Evolutionary conservation across 2,888 invertebrate species (phyloP).

Genomic region (Hirudinaria manillensis): DNA sequence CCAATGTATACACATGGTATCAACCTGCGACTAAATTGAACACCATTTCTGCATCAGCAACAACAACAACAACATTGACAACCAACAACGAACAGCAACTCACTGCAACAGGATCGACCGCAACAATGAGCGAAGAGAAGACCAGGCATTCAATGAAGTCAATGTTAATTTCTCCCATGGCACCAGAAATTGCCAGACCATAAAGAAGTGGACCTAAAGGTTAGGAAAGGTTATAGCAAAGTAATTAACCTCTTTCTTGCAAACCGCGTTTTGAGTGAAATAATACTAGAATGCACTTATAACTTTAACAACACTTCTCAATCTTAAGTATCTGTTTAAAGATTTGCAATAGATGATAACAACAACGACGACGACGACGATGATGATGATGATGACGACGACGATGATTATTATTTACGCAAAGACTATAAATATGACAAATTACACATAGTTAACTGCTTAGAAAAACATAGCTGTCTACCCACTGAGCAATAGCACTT

Average conservation of each 20-base stretch:
- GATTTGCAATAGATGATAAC: no score
- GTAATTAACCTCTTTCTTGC: neutral
- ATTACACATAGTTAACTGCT: no score
- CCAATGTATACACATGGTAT: neutral
- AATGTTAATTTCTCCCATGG: constrained; percentile 46
- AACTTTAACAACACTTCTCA: no score
- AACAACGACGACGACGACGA: no score
- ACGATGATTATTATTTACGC: no score
- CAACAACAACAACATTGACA: neutral
- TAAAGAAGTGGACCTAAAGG: constrained; percentile 43
- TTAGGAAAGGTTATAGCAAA: neutral
- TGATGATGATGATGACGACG: no score
- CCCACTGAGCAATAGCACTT: no score
- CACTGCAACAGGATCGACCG: constrained; percentile 62
- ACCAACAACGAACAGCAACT: constrained; percentile 40
- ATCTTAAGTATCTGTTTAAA: no score
- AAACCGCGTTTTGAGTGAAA: no score
- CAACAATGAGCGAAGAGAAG: constrained; percentile 59
- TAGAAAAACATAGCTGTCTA: no score
- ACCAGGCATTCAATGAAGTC: constrained; percentile 52
- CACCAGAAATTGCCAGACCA: constrained; percentile 45
- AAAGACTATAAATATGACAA: no score
- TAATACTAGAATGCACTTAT: no score
- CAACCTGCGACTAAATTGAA: neutral
- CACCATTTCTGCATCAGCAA: neutral